Evolutionary conservation across 1,140 invertebrate genomes (phyloP), one percentile per base, ranked within the genome.

Genomic region (Drosophila prosaltans): DNA sequence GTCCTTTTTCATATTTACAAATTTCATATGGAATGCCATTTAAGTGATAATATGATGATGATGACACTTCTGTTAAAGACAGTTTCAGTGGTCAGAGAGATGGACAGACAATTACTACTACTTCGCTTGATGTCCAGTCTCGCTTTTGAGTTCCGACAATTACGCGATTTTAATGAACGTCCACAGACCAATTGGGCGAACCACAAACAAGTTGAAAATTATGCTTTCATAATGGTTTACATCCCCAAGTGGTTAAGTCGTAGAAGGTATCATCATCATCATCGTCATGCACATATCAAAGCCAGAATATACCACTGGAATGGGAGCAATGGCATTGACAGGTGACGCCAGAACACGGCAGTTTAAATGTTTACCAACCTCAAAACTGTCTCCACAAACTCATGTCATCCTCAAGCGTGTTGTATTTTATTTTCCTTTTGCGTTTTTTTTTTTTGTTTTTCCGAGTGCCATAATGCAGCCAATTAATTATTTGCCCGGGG

Each of bases 121-220:
- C 48, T 72, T 71, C 48, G 65, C 65, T 61, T 48, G 45, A 21
- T 48, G 16, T 48, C 45, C 48, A 83, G 88, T 2, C 80, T 77
- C 84, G 80, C 83, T 89, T 60, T 60, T 84, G 48, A 26, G 45
- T 48, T 10, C 65, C 83, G 69, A 70, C 83, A 88, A 89, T 89
- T 84, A 84, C 85, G 77, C 85, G 70, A 65, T 80, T 78, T 88
- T 89, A 89, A 84, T 89, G 84, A 80, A 80, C 70, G 80, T 51
- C 45, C 45, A 9, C 45, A 51, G 45, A 51, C 45, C 83, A 88
- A 88, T 89, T 78, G 77, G 48, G 77, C 16, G 65, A 65, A 78
- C 83, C 83, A 88, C 85, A 89, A 51, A 89, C 80, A 89, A 89
- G 80, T 78, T 89, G 83, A 84, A 88, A 88, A 88, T 88, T 89